Evolutionary conservation across 2,888 invertebrate species (phyloP).

Genomic region (Leptinotarsa peninsularis): DNA sequence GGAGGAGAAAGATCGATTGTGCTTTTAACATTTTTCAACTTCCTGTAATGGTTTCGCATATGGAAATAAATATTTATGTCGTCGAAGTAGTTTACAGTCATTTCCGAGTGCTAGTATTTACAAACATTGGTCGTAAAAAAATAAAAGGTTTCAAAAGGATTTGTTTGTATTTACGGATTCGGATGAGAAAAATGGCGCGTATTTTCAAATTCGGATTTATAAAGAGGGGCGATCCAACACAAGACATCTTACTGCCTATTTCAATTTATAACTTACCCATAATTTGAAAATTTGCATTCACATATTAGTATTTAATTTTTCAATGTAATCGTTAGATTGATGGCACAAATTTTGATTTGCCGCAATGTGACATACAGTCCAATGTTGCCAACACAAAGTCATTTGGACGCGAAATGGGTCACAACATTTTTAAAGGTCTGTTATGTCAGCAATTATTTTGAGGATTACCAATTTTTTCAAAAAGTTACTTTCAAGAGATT

Average conservation of each 20-base stretch:
- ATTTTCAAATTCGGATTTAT: background rate
- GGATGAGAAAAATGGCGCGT: constrained; percentile 4
- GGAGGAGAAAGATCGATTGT: constrained; percentile 62
- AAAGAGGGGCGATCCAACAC: no score
- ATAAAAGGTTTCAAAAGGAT: background rate
- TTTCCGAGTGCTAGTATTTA: constrained; percentile 27
- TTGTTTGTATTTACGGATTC: constrained; percentile 8
- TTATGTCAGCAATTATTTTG: no score
- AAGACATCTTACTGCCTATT: background rate
- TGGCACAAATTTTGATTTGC: background rate
- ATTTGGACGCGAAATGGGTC: no score
- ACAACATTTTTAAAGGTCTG: no score
- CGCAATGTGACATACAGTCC: no score
- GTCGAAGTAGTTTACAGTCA: constrained; percentile 52
- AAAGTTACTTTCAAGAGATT: no score
- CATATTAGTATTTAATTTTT: background rate
- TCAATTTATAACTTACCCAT: background rate
- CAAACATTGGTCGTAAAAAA: background rate
- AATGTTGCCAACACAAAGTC: no score
- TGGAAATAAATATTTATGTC: constrained; percentile 62
- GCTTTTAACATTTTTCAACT: constrained; percentile 62
- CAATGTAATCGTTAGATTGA: background rate
- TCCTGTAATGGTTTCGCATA: constrained; percentile 66
- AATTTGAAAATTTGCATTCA: background rate
- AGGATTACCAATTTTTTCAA: no score